Conservation (phyloP, 2,888 invertebrate species). For the Cephus pygmeus region DNA sequence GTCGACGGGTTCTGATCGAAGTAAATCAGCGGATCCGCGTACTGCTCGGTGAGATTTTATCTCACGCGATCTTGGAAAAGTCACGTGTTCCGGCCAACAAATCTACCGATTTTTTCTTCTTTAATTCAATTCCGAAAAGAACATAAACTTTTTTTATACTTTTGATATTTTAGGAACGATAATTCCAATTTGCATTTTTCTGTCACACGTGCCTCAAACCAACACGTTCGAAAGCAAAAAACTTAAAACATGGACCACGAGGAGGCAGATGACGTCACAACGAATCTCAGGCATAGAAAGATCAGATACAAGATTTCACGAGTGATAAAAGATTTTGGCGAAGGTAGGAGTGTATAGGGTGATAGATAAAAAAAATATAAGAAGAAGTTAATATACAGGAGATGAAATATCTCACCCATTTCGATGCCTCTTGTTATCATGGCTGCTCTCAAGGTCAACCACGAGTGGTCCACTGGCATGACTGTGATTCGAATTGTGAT, state of each 20-base stretch:
- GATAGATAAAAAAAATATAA: not conserved
- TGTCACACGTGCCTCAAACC: not conserved
- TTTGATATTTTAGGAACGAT: not conserved
- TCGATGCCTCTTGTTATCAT: conserved; percentile 60
- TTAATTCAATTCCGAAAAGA: no score
- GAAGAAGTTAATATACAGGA: not conserved
- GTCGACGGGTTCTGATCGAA: no score
- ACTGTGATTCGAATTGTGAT: conserved; percentile 59
- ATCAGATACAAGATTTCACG: not conserved
- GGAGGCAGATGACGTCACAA: no score
- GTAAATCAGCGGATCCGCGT: no score
- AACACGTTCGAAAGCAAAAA: conserved; percentile 7
- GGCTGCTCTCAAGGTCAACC: conserved; percentile 54
- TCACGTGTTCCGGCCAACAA: no score
- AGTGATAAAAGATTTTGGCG: not conserved
- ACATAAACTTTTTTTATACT: not conserved
- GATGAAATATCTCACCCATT: conserved; percentile 49
- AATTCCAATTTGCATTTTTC: no score
- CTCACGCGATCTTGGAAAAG: no score
- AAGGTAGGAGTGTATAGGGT: not conserved
- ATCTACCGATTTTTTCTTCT: no score
- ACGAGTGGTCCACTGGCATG: conserved; percentile 46
- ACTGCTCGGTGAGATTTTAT: no score
- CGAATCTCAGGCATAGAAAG: not conserved
- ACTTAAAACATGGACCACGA: not conserved